phyloP scores from a whole-genome alignment of 2,888 invertebrate genomes.

The Amphipyra tragopoginis region DNA sequence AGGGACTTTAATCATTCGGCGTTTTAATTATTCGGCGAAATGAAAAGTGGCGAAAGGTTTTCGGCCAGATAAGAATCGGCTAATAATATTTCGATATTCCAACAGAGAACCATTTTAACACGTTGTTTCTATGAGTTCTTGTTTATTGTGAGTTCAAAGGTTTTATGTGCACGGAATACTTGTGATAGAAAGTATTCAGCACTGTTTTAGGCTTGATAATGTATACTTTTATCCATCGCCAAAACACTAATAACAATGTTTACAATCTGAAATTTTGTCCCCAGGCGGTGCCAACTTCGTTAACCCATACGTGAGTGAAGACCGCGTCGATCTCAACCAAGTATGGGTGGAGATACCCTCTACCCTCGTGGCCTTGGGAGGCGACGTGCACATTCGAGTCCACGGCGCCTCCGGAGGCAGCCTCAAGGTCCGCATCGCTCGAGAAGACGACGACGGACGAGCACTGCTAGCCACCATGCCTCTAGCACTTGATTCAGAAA shows the following conservation, averaged over 20 bases:
- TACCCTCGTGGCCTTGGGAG: slow-evolving; percentile 94
- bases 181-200: too few relatives aligned
- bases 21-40: too few relatives aligned
- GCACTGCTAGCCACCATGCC: slow-evolving; percentile 83
- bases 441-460: slow-evolving; percentile 86
- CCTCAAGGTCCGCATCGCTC: slow-evolving; percentile 83
- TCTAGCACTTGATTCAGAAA: slow-evolving; percentile 85
- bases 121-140: too few relatives aligned
- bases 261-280: slow-evolving; percentile 31
- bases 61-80: too few relatives aligned
- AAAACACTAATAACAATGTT: neutral
- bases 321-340: slow-evolving; percentile 79
- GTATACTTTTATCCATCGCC: neutral
- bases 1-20: too few relatives aligned
- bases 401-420: slow-evolving; percentile 83
- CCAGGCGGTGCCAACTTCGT: slow-evolving; percentile 81
- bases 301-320: slow-evolving; percentile 81
- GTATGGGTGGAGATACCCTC: slow-evolving; percentile 93
- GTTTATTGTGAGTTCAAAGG: too few relatives aligned
- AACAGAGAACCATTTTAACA: too few relatives aligned
- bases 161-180: too few relatives aligned
- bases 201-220: too few relatives aligned
- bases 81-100: too few relatives aligned
- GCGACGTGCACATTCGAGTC: slow-evolving; percentile 94
- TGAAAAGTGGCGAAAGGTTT: too few relatives aligned